Base-by-base conservation (phyloP, 1,140 invertebrate genomes). In the Eufriesea mexicana region DNA sequence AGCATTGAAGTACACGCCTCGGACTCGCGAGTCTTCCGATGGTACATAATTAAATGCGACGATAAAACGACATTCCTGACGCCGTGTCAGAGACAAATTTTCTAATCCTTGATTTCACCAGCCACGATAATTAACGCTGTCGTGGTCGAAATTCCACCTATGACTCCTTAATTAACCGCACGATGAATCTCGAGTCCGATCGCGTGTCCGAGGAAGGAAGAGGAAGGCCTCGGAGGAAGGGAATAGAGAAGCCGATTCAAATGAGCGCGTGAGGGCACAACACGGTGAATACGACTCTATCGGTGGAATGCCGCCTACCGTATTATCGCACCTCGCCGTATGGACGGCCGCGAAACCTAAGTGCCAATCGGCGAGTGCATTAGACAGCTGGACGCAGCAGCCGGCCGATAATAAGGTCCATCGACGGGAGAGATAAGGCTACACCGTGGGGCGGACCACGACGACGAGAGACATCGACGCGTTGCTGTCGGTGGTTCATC, bases 331-430 rank as follows among this genome's bases (percentile, higher is more conserved):
- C 28, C 76, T 80, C 49, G 57, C 45, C 16, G 55, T 66, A 68
- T 47, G 55, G 25, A 25, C 61, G 51, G 64, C 28, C 25, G 59
- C 68, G 59, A 86, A 78, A 87, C 59, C 25, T 55, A 68, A 70
- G 68, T 71, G 61, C 59, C 71, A 61, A 79, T 83, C 61, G 59
- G 49, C 45, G 75, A 28, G 55, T 87, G 82, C 62, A 35, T 84
- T 86, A 75, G 64, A 55, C 59, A 54, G 74, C 51, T 51, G 5
- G 25, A 70, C 66, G 55, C 55, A 16, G 81, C 80, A 76, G 64
- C 66, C 49, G 23, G 25, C 47, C 62, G 59, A 87, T 87, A 86
- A 86, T 86, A 86, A 83, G 73, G 70, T 42, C 49, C 75, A 75
- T 86, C 71, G 67, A 55, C 74, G 74, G 14, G 16, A 6, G 45